A percentile compares a stretch with the other conserved stretches of the same genome.
phyloP scores from a whole-genome alignment of 1,140 invertebrate species.

The Drosophila kanapiae region DNA sequence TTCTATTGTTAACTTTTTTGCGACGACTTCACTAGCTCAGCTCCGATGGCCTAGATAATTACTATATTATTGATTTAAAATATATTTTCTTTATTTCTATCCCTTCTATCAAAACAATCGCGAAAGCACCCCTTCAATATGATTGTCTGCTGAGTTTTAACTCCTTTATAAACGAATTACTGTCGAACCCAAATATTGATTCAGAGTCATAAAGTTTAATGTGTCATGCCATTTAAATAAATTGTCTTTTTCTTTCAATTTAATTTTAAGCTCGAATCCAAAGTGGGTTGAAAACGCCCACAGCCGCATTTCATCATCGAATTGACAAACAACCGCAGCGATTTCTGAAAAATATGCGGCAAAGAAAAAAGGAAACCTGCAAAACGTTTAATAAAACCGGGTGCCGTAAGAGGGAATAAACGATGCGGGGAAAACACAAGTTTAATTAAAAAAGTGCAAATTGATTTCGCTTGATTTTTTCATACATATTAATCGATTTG shows the following conservation, averaged over 20 bases:
- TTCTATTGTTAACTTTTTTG: too few species aligned
- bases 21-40: too few species aligned
- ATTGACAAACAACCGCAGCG: conserved; percentile 9
- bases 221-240: not conserved
- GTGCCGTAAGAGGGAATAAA: conserved; percentile 12
- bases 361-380: conserved; percentile 23
- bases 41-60: too few species aligned
- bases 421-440: conserved; percentile 10
- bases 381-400: conserved; percentile 19
- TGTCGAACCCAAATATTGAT: not conserved
- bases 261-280: not conserved
- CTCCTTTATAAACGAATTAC: too few species aligned
- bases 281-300: not conserved
- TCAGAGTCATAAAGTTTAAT: not conserved
- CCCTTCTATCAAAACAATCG: too few species aligned
- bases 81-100: too few species aligned
- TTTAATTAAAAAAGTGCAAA: conserved; percentile 70
- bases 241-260: not conserved
- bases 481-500: conserved; percentile 45
- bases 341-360: conserved; percentile 20
- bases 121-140: too few species aligned
- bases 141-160: too few species aligned
- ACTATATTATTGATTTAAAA: too few species aligned
- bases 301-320: not conserved
- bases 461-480: conserved; percentile 51